A percentile compares a stretch with the other conserved stretches of the same genome.
These are phyloP conservation scores for Lasiommata megera DNA, from an alignment of 2,888 invertebrate genomes.

Conservation along the genomic window DNA sequence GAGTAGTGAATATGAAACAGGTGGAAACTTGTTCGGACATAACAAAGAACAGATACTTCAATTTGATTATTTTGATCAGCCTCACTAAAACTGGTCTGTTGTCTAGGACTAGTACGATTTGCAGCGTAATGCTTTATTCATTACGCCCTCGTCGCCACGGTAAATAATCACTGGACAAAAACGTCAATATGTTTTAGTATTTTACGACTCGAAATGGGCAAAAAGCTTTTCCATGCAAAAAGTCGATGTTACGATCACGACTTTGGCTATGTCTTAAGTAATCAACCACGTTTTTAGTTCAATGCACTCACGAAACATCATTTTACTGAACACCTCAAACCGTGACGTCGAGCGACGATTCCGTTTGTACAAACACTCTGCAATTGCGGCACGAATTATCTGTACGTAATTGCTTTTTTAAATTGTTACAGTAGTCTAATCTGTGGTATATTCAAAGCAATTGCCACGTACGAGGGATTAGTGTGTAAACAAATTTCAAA, in stretches of 20 bases:
- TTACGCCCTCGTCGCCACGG: conserved; percentile 10
- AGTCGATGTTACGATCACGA: conserved; percentile 56
- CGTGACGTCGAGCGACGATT: conserved; percentile 63
- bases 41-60: no score
- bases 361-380: conserved; percentile 61
- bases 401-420: conserved; percentile 15
- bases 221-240: conserved; percentile 47
- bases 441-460: background rate
- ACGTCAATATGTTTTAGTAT: conserved; percentile 54
- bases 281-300: conserved; percentile 77
- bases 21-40: no score
- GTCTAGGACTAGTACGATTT: conserved; percentile 2
- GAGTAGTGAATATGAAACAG: no score
- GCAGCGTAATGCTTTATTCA: conserved; percentile 15
- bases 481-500: no score
- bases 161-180: conserved; percentile 43
- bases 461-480: no score
- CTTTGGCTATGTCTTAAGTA: conserved; percentile 65
- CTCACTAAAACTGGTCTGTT: background rate
- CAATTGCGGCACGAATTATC: conserved; percentile 49
- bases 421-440: conserved; percentile 10
- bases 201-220: conserved; percentile 52
- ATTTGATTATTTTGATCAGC: background rate
- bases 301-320: conserved; percentile 74
- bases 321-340: conserved; percentile 64